Evolutionary conservation across 2,113 vertebrate genomes (phyloP).

Genomic region (Alaudala cheleensis): DNA sequence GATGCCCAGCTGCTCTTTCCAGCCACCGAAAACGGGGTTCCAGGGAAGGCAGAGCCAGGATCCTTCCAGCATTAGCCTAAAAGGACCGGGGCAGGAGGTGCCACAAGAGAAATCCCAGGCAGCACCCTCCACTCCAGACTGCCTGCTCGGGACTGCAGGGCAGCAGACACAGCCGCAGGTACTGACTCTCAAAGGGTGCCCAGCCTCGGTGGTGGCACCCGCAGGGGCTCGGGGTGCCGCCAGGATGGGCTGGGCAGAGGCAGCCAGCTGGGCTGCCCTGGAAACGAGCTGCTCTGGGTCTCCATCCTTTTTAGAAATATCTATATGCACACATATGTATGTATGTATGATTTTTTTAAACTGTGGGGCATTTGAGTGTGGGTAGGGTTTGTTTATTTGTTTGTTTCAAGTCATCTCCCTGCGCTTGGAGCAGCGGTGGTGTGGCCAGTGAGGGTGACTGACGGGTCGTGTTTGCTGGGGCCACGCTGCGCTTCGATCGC

Average conservation of each 20-base stretch:
- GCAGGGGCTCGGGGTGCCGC: rapidly evolving
- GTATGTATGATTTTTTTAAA: background rate
- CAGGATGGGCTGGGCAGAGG: background rate
- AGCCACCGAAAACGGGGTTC: background rate
- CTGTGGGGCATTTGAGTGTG: background rate
- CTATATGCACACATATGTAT: rapidly evolving
- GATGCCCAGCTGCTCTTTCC: background rate
- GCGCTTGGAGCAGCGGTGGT: background rate
- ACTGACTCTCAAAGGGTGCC: background rate
- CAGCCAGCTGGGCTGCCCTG: background rate
- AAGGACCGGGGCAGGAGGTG: rapidly evolving
- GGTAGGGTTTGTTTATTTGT: background rate
- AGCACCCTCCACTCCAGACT: rapidly evolving
- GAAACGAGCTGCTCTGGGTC: rapidly evolving
- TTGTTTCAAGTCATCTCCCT: background rate
- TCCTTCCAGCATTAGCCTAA: background rate
- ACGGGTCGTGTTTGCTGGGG: background rate
- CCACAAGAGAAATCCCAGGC: background rate
- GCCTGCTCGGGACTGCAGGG: rapidly evolving
- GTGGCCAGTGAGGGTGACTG: background rate
- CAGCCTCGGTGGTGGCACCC: background rate
- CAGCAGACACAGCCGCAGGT: background rate
- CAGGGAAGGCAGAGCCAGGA: background rate
- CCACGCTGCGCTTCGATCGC: rapidly evolving
- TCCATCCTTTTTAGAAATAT: background rate